A percentile compares a stretch with the other conserved stretches of the same genome.
Conservation (phyloP, 1,140 invertebrate genomes). For the Caenorhabditis latens region DNA sequence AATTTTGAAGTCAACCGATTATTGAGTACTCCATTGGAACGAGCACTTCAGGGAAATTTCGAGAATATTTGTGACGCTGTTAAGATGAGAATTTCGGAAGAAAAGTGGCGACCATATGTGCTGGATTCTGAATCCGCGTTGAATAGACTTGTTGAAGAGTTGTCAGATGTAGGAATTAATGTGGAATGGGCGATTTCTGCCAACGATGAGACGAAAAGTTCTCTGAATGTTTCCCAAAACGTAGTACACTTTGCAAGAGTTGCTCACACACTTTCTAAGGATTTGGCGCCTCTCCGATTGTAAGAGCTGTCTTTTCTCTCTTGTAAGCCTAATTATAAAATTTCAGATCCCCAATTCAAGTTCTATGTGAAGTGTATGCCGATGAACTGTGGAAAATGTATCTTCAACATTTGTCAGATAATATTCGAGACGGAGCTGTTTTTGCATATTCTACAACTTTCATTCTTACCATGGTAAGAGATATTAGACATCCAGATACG, state of each 20-base stretch:
- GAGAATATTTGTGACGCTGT: conserved; percentile 81
- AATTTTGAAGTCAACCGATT: conserved; percentile 87
- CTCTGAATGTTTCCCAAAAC: conserved; percentile 59
- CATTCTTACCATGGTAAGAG: conserved; percentile 48
- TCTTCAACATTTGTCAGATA: conserved; percentile 42
- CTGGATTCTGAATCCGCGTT: conserved; percentile 69
- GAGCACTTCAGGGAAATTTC: conserved; percentile 82
- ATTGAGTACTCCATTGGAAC: conserved; percentile 82
- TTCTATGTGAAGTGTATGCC: conserved; percentile 45
- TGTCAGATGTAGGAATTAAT: conserved; percentile 60
- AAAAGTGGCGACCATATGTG: conserved; percentile 73
- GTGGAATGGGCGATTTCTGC: conserved; percentile 60
- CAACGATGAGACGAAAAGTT: conserved; percentile 22
- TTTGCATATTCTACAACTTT: conserved; percentile 59
- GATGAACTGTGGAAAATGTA: conserved; percentile 57
- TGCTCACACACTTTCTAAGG: conserved; percentile 59
- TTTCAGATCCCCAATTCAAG: conserved; percentile 52
- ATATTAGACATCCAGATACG: background rate
- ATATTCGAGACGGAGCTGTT: conserved; percentile 47
- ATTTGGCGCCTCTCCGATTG: conserved; percentile 55
- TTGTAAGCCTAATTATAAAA: background rate
- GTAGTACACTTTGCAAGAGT: conserved; percentile 59
- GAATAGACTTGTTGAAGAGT: conserved; percentile 65
- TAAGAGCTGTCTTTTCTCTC: background rate
- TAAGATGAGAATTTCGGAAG: conserved; percentile 69